Conservation (phyloP, 2,113 vertebrate genomes). For the Phyllopteryx taeniolatus region DNA sequence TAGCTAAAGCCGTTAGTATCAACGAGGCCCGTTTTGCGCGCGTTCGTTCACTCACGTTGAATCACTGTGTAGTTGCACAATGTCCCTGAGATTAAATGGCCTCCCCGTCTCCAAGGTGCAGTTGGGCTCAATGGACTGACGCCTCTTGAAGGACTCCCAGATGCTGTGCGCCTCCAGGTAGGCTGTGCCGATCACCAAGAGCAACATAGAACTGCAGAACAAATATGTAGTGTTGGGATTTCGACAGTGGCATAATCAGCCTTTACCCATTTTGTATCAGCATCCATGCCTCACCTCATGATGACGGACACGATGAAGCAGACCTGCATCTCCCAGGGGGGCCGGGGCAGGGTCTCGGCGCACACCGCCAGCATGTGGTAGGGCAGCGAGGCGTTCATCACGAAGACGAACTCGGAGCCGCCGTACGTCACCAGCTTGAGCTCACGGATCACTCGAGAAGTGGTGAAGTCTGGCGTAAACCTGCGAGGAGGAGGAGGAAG, state of each 20-base stretch:
- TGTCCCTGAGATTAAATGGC: conserved; percentile 97
- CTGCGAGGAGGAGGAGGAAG: conserved; percentile 56
- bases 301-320: conserved; percentile 91
- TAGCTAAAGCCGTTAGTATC: background rate
- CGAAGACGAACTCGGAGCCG: conserved; percentile 91
- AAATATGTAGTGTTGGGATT: background rate
- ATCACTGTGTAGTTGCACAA: conserved; percentile 91
- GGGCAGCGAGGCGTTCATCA: conserved; percentile 93
- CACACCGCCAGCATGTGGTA: conserved; percentile 95
- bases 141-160: conserved; percentile 95
- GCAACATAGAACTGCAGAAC: conserved; percentile 85
- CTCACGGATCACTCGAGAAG: conserved; percentile 93
- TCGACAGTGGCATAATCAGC: background rate
- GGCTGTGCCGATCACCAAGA: conserved; percentile 91
- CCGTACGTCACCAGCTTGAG: conserved; percentile 87
- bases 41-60: conserved; percentile 81
- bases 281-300: conserved; percentile 81
- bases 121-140: conserved; percentile 88
- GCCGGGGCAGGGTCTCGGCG: conserved; percentile 90
- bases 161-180: conserved; percentile 98
- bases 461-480: conserved; percentile 99
- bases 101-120: conserved; percentile 88
- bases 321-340: conserved; percentile 92
- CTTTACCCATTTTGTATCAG: background rate
- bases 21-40: background rate